Evolutionary conservation across 1,140 invertebrate genomes (phyloP), one percentile per base, ranked within the genome.

Genomic region (Conopomorpha cramerella): DNA sequence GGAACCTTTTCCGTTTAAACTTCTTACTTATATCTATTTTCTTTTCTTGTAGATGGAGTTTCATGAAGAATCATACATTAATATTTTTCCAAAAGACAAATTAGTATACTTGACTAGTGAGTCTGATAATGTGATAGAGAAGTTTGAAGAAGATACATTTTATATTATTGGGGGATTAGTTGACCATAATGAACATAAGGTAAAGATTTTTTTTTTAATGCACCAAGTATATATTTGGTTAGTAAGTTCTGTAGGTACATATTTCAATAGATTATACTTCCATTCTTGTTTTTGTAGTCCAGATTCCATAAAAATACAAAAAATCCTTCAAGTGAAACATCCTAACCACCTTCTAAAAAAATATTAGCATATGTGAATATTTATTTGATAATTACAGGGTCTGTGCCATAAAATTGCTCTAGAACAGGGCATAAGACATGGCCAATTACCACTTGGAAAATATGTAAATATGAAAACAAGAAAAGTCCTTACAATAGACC

Each of bases 131-230:
- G 72, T 94, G 2, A 82, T 99, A 36, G 81, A 86, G 34, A 70
- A 78, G 31, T 77, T 98, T 41, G 85, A 93, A 45, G 81, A 89
- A 10, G 81, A 87, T 39, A 90, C 88, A 66, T 84, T 89, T 27
- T 98, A 98, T 58, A 85, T 99, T 26, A 99, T 99, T 73, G 96
- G 97, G 28, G 97, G 96, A 32, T 77, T 99, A 11, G 94, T 99
- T 0, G 97, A 99, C 79, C 96, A 99, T 64, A 99, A 99, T 80
- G 82, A 87, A 46, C 88, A 96, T 49, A 98, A 98, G 81, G 91
- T 92, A 67, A 57, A 29, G n/a, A n/a, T n/a, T n/a, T n/a, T n/a
- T n/a, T n/a, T n/a, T n/a, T n/a, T n/a, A n/a, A n/a, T n/a, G n/a
- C n/a, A n/a, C n/a, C n/a, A n/a, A n/a, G n/a, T n/a, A n/a, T n/a